phyloP scores from a whole-genome alignment of 1,140 invertebrate species.

The Chionoecetes opilio region DNA sequence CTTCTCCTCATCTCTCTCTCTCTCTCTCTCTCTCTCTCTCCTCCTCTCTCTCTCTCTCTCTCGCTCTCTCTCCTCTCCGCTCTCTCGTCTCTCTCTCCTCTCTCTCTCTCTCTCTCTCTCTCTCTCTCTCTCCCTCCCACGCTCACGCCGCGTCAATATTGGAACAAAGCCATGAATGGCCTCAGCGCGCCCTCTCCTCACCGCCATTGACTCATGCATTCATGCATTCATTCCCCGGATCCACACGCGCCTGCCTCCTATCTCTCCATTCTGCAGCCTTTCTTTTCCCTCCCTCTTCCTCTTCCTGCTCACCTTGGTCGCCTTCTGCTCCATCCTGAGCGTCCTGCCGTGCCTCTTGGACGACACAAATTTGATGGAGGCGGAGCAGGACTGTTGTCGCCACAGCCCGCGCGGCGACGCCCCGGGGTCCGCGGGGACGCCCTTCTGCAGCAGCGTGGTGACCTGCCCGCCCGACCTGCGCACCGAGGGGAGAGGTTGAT shows the following conservation, averaged over 20 bases:
- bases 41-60: background rate
- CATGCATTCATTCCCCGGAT: too few relatives aligned
- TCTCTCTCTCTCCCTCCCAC: conserved; percentile 61
- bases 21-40: conserved; percentile 51
- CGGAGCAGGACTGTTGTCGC: conserved; percentile 85
- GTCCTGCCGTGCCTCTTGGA: conserved; percentile 92
- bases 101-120: conserved; percentile 51
- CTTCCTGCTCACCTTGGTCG: conserved; percentile 88
- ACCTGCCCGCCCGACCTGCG: conserved; percentile 72
- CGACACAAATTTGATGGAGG: conserved; percentile 91
- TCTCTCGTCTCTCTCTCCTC: too few relatives aligned
- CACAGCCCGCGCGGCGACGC: conserved; percentile 87
- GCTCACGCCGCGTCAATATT: background rate
- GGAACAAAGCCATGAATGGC: background rate
- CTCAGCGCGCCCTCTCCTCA: background rate
- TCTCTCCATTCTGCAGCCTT: background rate
- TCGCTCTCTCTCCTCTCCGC: conserved; percentile 42
- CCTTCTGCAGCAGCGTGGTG: conserved; percentile 67
- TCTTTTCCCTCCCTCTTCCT: background rate
- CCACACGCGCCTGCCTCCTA: background rate
- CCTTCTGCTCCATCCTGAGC: conserved; percentile 94
- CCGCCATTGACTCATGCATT: background rate
- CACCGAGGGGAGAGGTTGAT: background rate
- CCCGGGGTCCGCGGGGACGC: conserved; percentile 32
- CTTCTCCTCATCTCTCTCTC: conserved; percentile 52